A percentile compares a stretch with the other conserved stretches of the same genome.
phyloP scores from a whole-genome alignment of 2,888 invertebrate genomes.

The Nemoura dubitans region DNA sequence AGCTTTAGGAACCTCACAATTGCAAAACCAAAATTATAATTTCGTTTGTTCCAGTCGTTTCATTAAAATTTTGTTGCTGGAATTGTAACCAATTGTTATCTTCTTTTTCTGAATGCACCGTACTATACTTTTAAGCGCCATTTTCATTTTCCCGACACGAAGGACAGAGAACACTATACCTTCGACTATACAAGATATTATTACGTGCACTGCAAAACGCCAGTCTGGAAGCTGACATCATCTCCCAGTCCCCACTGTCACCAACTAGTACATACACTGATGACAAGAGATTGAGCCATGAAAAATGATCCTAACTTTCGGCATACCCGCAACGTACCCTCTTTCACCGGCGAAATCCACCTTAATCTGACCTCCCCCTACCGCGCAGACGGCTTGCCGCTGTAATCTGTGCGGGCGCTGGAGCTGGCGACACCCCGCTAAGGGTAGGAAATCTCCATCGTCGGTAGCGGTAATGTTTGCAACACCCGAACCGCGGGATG shows the following conservation, averaged over 20 bases:
- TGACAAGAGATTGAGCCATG: neutral
- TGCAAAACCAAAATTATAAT: too few species aligned
- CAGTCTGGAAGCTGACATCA: constrained; percentile 20
- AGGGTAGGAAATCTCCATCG: neutral
- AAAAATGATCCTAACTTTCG: neutral
- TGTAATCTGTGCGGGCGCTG: neutral
- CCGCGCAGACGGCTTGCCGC: neutral
- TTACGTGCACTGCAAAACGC: neutral
- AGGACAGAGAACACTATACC: too few species aligned
- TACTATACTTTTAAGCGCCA: too few species aligned
- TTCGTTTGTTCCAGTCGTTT: too few species aligned
- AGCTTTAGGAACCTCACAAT: too few species aligned
- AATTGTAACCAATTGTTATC: too few species aligned
- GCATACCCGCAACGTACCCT: neutral
- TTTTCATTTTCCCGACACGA: too few species aligned
- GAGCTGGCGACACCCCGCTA: too few species aligned
- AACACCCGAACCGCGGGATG: neutral
- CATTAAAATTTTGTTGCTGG: too few species aligned
- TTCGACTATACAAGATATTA: too few species aligned
- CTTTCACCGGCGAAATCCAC: neutral
- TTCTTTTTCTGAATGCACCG: too few species aligned
- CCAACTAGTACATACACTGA: neutral
- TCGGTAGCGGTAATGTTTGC: neutral
- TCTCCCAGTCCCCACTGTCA: constrained; percentile 48
- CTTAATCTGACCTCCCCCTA: neutral